Percentiles rank a stretch among this genome's conserved stretches.
These are phyloP conservation scores for Indicator indicator DNA, from an alignment of 2,113 vertebrate species.

Conservation along the genomic window DNA sequence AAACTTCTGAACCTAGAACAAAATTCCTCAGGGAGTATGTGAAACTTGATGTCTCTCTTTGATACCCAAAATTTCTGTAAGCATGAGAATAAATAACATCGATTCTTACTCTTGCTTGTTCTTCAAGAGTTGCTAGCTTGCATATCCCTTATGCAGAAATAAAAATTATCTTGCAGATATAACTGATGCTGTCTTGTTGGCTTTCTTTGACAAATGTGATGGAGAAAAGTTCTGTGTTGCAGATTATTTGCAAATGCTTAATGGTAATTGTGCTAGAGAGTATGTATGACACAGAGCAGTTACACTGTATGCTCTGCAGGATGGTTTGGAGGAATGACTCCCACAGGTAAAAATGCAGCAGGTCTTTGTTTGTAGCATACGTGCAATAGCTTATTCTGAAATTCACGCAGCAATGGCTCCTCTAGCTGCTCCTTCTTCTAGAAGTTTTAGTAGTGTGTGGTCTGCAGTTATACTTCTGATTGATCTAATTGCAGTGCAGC, in stretches of 20 bases:
- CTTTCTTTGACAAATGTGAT: neutral
- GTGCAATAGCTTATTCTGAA: neutral
- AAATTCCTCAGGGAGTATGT: neutral
- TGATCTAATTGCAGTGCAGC: neutral
- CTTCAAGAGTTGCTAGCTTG: neutral
- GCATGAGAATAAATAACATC: neutral
- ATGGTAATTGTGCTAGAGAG: neutral
- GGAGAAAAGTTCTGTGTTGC: neutral
- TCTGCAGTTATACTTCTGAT: neutral
- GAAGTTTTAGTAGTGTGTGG: neutral
- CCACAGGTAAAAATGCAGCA: neutral
- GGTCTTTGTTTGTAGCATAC: neutral
- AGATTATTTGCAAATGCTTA: neutral
- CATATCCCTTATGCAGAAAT: neutral
- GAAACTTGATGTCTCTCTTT: neutral
- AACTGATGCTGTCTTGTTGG: neutral
- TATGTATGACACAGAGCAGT: neutral
- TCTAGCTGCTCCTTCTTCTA: neutral
- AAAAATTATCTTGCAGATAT: neutral
- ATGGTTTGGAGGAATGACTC: neutral
- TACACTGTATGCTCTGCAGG: neutral
- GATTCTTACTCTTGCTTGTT: neutral
- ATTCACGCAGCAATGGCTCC: rapidly evolving
- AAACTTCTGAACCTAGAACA: neutral
- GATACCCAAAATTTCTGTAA: neutral